Base-by-base conservation (phyloP, 1,140 invertebrate genomes). In the Drosophila fuyamai region DNA sequence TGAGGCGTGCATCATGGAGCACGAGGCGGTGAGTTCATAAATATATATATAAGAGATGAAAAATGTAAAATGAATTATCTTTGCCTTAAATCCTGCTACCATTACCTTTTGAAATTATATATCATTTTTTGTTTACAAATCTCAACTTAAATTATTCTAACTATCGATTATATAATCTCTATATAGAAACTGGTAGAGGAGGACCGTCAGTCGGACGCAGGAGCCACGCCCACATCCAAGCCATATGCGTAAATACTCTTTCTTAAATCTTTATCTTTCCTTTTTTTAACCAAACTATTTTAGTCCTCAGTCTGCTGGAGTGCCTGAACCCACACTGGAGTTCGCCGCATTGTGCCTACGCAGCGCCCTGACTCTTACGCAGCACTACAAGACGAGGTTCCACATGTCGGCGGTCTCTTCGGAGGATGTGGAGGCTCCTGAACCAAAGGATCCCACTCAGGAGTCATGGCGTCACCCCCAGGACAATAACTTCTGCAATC, bases 261-360 rank as follows among this genome's bases (percentile, higher is more conserved):
- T 16, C 1, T 0, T 1, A 0, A 12, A 41, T 27, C 2, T 41
- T 0, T 1, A 48, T n/a, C n/a, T 10, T 23, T 23, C 23, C 4
- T 23, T 2, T 23, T 23, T 0, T 41, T 16, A 36, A 62, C 16
- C 12, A 0, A 8, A 10, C 32, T 0, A 1, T 16, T 51, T 58
- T 55, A 94, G 96, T 75, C 94, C 95, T 43, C 94, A 96, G 80
- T 96, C 95, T 0, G 96, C 95, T 88, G 96, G 96, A 2, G 96
- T 98, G 63, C 97, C 97, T 48, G 95, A 96, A 44, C 94, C 97
- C 4, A 97, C 96, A n/a, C 92, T 99, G 48, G 97, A 98, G 92
- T 99, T 98, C 94, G 97, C 96, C 10, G 95, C 95, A 10, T 90
- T 98, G 6, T 98, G 97, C 93, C 90, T 99, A 46, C 95, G 96